phyloP scores from a whole-genome alignment of 2,888 invertebrate genomes.

The Chrysopilus asiliformis region DNA sequence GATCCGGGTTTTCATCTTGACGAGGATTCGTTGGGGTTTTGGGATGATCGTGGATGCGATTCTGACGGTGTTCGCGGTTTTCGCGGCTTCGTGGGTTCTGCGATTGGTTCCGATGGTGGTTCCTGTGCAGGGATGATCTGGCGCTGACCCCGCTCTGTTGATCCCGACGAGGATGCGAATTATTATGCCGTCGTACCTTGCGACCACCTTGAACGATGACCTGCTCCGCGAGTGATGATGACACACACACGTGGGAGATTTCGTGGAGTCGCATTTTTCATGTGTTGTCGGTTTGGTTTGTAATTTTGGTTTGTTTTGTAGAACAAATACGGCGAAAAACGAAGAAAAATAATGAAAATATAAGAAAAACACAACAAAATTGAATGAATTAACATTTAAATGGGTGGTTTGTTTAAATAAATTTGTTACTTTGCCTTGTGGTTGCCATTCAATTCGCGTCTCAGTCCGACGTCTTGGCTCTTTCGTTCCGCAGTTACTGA shows the following conservation, averaged over 20 bases:
- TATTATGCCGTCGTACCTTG: slow-evolving; percentile 23
- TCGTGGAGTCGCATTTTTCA: too few species aligned
- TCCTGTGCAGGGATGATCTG: too few species aligned
- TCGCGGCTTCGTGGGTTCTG: too few species aligned
- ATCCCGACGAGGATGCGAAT: slow-evolving; percentile 9
- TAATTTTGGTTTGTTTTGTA: background rate
- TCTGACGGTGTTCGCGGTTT: slow-evolving; percentile 29
- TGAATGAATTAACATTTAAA: too few species aligned
- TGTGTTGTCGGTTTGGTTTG: background rate
- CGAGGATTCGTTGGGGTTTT: background rate
- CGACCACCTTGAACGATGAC: slow-evolving; percentile 36
- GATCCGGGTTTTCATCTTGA: slow-evolving; percentile 16
- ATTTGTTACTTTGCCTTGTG: slow-evolving; percentile 34
- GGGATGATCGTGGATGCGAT: slow-evolving; percentile 14
- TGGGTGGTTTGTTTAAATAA: background rate
- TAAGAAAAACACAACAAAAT: slow-evolving; percentile 12
- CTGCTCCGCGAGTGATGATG: too few species aligned
- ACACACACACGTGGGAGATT: too few species aligned
- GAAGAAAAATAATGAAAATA: slow-evolving; percentile 1
- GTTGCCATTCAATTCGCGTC: slow-evolving; percentile 47
- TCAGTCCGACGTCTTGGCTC: slow-evolving; percentile 41
- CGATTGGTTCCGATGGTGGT: too few species aligned
- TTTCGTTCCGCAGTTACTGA: slow-evolving; percentile 43
- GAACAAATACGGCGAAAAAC: background rate
- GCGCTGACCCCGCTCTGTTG: slow-evolving; percentile 1